phyloP scores from a whole-genome alignment of 2,797 vertebrate genomes.

The Aphelocoma californica region DNA sequence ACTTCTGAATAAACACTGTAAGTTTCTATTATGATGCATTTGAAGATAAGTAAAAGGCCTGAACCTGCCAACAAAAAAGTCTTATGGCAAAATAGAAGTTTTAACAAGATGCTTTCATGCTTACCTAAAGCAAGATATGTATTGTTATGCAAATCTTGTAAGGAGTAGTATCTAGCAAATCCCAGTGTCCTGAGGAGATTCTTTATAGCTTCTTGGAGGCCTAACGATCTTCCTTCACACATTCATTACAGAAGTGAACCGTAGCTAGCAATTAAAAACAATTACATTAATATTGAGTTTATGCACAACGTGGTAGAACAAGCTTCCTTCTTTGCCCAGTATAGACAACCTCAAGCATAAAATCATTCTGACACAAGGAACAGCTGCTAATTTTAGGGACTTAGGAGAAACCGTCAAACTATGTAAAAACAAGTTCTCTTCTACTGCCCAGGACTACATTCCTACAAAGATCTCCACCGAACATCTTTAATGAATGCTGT shows the following conservation, averaged over 20 bases:
- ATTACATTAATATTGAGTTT: neutral
- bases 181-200: neutral
- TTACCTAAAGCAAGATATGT: neutral
- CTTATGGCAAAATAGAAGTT: neutral
- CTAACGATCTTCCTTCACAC: neutral
- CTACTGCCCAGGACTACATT: neutral
- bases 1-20: neutral
- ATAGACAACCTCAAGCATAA: neutral
- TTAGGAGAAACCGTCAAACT: neutral
- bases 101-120: neutral
- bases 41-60: neutral
- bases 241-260: neutral
- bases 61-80: neutral
- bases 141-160: neutral
- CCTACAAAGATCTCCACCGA: neutral
- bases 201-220: neutral
- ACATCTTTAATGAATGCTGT: neutral
- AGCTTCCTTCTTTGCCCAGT: neutral
- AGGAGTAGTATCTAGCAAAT: slow-evolving; percentile 2
- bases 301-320: neutral
- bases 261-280: neutral
- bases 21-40: neutral
- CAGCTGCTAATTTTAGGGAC: neutral
- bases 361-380: neutral
- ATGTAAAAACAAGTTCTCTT: neutral